phyloP scores from a whole-genome alignment of 2,113 vertebrate species.

The Gallinago jamesoni region DNA sequence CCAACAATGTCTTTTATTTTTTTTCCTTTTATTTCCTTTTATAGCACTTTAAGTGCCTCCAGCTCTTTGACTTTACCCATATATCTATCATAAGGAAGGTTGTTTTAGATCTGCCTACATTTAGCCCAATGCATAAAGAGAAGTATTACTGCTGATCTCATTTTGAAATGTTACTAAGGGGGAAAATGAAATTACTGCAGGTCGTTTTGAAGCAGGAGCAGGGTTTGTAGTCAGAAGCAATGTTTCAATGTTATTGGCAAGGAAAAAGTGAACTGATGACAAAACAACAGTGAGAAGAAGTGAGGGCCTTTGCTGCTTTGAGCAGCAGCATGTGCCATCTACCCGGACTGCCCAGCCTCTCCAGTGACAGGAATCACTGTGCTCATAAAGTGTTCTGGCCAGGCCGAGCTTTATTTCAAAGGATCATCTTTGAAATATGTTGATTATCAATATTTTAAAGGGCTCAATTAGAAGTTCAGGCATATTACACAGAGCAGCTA shows the following conservation, averaged over 20 bases:
- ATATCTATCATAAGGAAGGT: not conserved
- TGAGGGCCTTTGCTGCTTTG: not conserved
- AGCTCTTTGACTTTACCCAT: conserved; percentile 8
- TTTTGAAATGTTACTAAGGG: conserved; percentile 29
- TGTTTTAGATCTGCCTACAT: conserved; percentile 10
- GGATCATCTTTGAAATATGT: conserved; percentile 30
- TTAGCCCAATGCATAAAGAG: not conserved
- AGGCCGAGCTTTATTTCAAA: conserved; percentile 6
- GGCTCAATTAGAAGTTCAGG: conserved; percentile 60
- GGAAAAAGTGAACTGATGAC: not conserved
- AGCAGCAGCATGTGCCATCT: not conserved
- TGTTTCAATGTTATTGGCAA: not conserved
- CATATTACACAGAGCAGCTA: conserved; percentile 44
- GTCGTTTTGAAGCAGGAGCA: conserved; percentile 7
- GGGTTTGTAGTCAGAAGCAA: not conserved
- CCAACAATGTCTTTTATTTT: not conserved
- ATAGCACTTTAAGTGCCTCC: conserved; percentile 2
- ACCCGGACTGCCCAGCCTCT: not conserved
- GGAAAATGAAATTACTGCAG: conserved; percentile 29
- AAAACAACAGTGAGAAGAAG: not conserved
- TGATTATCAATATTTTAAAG: conserved; percentile 61
- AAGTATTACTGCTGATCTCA: conserved; percentile 28
- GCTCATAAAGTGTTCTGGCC: not conserved
- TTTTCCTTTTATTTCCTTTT: not conserved
- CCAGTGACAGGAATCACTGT: not conserved